Evolutionary conservation across 2,797 vertebrate species (phyloP).

Genomic region (Rhinogobio ventralis): DNA sequence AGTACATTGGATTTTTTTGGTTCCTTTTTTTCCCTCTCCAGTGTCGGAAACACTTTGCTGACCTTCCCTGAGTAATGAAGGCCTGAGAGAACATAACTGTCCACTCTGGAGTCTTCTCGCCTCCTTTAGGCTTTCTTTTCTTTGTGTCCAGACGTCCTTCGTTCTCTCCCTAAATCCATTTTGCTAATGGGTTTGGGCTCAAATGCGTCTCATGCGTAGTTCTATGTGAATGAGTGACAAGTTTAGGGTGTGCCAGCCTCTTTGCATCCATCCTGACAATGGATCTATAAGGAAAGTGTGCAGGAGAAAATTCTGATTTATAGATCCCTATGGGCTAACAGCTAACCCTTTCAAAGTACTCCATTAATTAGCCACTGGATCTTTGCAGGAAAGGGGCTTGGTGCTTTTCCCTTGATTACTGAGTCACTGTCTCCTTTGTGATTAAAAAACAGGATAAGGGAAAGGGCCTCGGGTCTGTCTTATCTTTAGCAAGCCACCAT

Average conservation of each 20-base stretch:
- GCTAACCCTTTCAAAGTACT: constrained; percentile 62
- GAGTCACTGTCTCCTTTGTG: constrained; percentile 32
- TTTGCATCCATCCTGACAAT: constrained; percentile 29
- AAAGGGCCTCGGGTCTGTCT: constrained; percentile 4
- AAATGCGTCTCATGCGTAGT: background rate
- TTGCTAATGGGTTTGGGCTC: constrained; percentile 55
- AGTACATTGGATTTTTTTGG: constrained; percentile 27
- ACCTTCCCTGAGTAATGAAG: constrained; percentile 48
- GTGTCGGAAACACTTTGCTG: constrained; percentile 45
- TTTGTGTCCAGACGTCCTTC: constrained; percentile 55
- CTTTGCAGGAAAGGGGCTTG: constrained; percentile 42
- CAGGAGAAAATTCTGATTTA: constrained; percentile 54
- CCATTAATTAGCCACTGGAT: constrained; percentile 61
- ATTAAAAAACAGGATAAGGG: constrained; percentile 28
- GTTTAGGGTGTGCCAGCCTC: constrained; percentile 39
- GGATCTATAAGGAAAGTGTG: constrained; percentile 20
- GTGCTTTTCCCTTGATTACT: constrained; percentile 61
- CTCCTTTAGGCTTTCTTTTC: constrained; percentile 21
- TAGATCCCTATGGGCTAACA: constrained; percentile 50
- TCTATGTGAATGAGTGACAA: constrained; percentile 54
- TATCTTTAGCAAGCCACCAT: constrained; percentile 5
- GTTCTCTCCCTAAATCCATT: constrained; percentile 52
- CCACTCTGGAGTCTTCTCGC: background rate
- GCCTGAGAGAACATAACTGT: constrained; percentile 30
- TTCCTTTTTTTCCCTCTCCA: background rate